Percentiles rank a stretch among this genome's conserved stretches.
These are phyloP conservation scores for Varecia variegata DNA, from an alignment of 2,797 vertebrate species.

Conservation along the genomic window DNA sequence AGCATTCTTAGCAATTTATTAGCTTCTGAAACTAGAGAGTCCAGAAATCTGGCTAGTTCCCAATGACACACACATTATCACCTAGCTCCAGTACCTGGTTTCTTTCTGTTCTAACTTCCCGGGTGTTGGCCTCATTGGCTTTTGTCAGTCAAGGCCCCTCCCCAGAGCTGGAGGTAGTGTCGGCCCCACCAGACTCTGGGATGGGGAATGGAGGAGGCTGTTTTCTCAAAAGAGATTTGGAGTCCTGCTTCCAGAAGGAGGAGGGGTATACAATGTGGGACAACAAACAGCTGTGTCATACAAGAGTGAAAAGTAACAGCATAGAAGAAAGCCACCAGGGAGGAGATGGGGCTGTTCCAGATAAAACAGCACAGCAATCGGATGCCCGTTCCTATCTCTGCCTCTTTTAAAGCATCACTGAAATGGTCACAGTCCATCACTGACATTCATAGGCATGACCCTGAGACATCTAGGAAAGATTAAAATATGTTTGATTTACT, in stretches of 20 bases:
- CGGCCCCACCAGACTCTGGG: not conserved
- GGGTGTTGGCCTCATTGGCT: not conserved
- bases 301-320: not conserved
- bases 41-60: not conserved
- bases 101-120: not conserved
- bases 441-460: not conserved
- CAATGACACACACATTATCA: not conserved
- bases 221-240: not conserved
- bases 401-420: not conserved
- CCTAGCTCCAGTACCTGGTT: not conserved
- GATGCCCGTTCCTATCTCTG: not conserved
- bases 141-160: not conserved
- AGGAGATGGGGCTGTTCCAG: not conserved
- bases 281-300: not conserved
- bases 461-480: not conserved
- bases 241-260: not conserved
- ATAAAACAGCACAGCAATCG: not conserved
- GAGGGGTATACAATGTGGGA: not conserved
- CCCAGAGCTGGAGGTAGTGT: not conserved
- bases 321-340: not conserved
- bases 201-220: not conserved
- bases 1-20: not conserved
- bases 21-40: not conserved
- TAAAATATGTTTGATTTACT: not conserved
- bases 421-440: not conserved